Percentiles rank a stretch among this genome's conserved stretches.
These are phyloP conservation scores for Mastomys natalensis DNA, from an alignment of 2,113 vertebrate species.

Conservation along the genomic window DNA sequence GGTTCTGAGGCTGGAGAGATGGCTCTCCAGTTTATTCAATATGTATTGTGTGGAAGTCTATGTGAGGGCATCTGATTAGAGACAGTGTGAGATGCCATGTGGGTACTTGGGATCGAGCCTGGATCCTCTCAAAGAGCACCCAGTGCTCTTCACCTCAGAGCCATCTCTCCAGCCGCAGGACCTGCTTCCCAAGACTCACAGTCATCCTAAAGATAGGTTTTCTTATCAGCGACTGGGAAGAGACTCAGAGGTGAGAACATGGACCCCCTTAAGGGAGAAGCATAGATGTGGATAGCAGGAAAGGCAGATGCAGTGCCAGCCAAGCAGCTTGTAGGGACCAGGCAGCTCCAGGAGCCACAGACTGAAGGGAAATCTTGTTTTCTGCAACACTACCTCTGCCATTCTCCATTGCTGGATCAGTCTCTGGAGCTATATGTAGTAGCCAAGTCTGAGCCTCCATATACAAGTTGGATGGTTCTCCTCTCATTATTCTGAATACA, in stretches of 20 bases:
- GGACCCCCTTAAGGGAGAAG: background rate
- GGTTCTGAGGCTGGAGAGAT: no score
- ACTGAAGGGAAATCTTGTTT: background rate
- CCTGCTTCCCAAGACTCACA: background rate
- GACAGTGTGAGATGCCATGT: no score
- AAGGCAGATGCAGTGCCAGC: constrained; percentile 9
- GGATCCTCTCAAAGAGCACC: no score
- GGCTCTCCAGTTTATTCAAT: no score
- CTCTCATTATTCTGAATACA: background rate
- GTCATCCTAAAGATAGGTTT: constrained; percentile 51
- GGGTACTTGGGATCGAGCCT: no score
- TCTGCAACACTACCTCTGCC: background rate
- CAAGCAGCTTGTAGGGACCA: background rate
- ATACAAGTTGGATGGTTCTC: background rate
- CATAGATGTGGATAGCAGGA: constrained; percentile 21
- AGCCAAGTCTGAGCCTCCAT: background rate
- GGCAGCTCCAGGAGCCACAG: background rate
- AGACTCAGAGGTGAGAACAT: constrained; percentile 43
- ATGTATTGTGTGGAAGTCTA: no score
- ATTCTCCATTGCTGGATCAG: background rate
- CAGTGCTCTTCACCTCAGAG: no score
- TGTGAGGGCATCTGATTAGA: no score
- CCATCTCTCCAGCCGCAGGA: background rate
- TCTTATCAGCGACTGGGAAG: constrained; percentile 64
- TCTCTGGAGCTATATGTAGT: background rate